Base-by-base conservation (phyloP, 2,888 invertebrate genomes). In the Drosophila neonasuta region DNA sequence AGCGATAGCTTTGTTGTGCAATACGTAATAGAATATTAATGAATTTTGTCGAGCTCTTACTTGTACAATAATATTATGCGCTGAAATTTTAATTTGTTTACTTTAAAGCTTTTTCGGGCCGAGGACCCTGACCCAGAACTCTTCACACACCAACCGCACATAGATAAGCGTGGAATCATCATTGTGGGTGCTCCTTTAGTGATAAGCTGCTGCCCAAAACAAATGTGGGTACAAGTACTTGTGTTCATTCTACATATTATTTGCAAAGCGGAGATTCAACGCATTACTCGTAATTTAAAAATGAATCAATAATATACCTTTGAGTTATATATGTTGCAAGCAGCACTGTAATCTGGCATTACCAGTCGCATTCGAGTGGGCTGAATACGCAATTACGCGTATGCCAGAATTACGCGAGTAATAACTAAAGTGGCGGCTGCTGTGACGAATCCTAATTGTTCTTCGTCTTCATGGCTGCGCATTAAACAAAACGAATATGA, bases 21-120 rank as follows among this genome's bases (percentile, higher is more conserved):
- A 24, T 24, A 24, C 24, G 24, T 24, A 24, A 24, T 24, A 24
- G 24, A 24, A 20, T 20, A 20, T 20, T 20, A 3, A 20, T 20
- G 20, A 20, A 24, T 24, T 24, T 24, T 24, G 24, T 24, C 24
- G 24, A 24, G 24, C 20, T 20, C 20, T 20, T 17, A 17, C 17
- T 17, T 20, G 24, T 24, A 6, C 24, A 24, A 24, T 24, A 24
- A 24, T 24, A 24, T 24, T 24, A 24, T 24, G 24, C 6, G 24
- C 24, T 24, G 6, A 32, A 72, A 69, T 74, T 50, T 60, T 60
- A 73, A 78, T 84, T 74, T 86, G 81, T 82, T 82, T 86, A 86
- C 85, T 58, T 58, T 42, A 41, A 30, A 50, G 45, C 58, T 51
- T 15, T 50, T 52, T 44, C 36, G 44, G 58, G 50, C 29, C 20